Conservation (phyloP, 2,113 vertebrate genomes). For the Callipepla californica region DNA sequence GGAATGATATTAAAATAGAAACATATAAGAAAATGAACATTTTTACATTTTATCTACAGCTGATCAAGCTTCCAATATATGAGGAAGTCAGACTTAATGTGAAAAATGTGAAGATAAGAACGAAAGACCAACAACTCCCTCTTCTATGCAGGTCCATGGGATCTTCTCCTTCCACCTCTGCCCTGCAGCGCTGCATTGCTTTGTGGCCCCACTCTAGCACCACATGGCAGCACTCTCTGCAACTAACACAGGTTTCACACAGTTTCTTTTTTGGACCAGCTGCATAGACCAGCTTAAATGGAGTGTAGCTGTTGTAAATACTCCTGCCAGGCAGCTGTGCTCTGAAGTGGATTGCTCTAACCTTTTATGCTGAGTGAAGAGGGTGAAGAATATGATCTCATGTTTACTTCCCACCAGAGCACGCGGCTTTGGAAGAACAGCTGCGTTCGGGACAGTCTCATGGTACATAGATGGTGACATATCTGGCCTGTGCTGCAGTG, state of each 20-base stretch:
- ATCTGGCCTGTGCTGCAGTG: neutral
- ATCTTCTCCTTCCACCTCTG: neutral
- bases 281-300: neutral
- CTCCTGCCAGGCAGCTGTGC: neutral
- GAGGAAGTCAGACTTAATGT: neutral
- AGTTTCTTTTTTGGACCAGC: neutral
- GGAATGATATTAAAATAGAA: neutral
- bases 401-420: neutral
- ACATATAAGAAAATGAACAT: neutral
- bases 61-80: neutral
- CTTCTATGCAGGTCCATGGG: neutral
- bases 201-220: neutral
- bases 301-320: neutral
- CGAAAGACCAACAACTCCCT: neutral
- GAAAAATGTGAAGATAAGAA: neutral
- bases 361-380: neutral
- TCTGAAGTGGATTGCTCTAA: neutral
- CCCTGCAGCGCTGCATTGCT: neutral
- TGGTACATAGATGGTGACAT: neutral
- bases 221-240: neutral
- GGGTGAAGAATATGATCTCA: neutral
- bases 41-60: neutral
- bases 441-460: neutral
- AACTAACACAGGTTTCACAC: conserved; percentile 3
- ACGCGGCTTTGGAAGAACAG: neutral